phyloP scores from a whole-genome alignment of 2,888 invertebrate species.

The Ligdia adustata region DNA sequence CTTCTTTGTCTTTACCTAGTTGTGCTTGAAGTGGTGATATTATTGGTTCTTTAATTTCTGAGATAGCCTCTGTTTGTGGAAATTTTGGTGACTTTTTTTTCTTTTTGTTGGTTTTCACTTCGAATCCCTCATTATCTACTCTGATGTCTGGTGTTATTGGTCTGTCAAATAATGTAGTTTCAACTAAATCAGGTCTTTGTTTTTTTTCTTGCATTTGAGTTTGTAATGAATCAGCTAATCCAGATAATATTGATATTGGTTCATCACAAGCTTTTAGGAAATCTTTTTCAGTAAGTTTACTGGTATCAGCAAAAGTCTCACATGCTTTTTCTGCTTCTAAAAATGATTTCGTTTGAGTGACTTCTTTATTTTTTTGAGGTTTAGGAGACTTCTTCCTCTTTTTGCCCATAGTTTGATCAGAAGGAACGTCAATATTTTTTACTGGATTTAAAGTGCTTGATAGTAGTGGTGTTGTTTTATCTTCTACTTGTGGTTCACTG shows the following conservation, averaged over 20 bases:
- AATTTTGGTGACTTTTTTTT: slow-evolving; percentile 50
- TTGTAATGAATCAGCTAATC: background rate
- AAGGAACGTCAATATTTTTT: slow-evolving; percentile 21
- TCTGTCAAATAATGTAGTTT: slow-evolving; percentile 10
- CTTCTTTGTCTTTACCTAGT: slow-evolving; percentile 12
- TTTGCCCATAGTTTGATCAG: slow-evolving; percentile 41
- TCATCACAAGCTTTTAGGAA: too few species aligned
- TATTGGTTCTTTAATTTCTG: background rate
- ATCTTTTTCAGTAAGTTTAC: background rate
- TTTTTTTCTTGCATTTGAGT: background rate
- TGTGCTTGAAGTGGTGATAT: background rate
- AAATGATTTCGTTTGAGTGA: slow-evolving; percentile 14
- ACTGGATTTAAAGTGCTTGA: background rate
- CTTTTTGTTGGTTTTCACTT: slow-evolving; percentile 46
- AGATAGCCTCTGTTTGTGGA: slow-evolving; percentile 20
- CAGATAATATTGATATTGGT: background rate
- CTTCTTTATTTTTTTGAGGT: slow-evolving; percentile 31
- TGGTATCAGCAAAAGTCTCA: background rate
- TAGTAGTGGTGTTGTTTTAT: background rate
- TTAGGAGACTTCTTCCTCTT: slow-evolving; percentile 46
- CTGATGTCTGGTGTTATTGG: slow-evolving; percentile 18
- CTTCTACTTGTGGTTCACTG: background rate
- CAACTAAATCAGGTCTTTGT: background rate
- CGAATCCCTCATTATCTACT: slow-evolving; percentile 35
- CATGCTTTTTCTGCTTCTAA: background rate